phyloP scores from a whole-genome alignment of 2,888 invertebrate species.

The Myathropa florea region DNA sequence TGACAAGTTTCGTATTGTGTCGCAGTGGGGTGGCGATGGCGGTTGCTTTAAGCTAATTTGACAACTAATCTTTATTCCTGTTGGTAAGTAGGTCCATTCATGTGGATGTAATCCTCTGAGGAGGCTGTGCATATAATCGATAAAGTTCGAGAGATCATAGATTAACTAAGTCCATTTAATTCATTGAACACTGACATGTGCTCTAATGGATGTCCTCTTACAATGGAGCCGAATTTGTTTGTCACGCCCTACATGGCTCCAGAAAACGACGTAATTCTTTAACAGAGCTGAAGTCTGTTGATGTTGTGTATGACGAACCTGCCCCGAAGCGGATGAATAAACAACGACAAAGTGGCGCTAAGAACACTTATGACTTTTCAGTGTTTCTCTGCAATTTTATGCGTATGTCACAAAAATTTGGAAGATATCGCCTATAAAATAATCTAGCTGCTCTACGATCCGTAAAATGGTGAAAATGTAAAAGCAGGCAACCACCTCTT shows the following conservation, averaged over 20 bases:
- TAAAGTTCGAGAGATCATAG: not conserved
- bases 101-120: not conserved
- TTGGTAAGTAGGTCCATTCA: not conserved
- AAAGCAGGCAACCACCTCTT: too few species aligned
- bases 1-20: not conserved
- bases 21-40: not conserved
- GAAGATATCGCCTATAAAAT: too few species aligned
- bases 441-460: too few species aligned
- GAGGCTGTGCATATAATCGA: not conserved
- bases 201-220: not conserved
- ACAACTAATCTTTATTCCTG: not conserved
- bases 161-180: not conserved
- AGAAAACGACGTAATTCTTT: not conserved
- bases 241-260: not conserved
- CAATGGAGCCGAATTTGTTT: not conserved
- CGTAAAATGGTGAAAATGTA: too few species aligned
- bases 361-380: too few species aligned
- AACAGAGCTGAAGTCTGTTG: not conserved
- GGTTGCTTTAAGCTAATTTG: not conserved
- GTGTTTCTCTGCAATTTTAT: too few species aligned
- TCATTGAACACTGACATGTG: not conserved
- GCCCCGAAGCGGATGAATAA: too few species aligned
- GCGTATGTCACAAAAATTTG: too few species aligned
- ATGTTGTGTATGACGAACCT: not conserved
- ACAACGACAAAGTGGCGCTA: too few species aligned